Evolutionary conservation across 2,797 vertebrate species (phyloP).

Genomic region (Scomberomorus guttatus): DNA sequence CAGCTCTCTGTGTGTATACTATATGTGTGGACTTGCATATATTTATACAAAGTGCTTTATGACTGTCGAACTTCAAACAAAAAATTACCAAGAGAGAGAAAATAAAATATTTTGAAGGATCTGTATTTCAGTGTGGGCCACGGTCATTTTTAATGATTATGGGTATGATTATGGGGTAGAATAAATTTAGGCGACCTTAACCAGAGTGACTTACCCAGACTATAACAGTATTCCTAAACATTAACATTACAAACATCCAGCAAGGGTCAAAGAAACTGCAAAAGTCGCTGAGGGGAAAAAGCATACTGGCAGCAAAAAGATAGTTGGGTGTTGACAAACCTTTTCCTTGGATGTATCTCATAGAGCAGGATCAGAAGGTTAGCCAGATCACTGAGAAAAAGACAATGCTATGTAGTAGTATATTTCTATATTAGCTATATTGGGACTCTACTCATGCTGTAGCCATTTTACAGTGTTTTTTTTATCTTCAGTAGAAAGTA

Average conservation of each 20-base stretch:
- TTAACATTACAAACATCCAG: constrained; percentile 34
- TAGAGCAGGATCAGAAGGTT: constrained; percentile 9
- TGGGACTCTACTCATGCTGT: background rate
- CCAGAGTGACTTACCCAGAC: constrained; percentile 10
- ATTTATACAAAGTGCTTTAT: constrained; percentile 1
- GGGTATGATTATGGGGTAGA: too few relatives aligned
- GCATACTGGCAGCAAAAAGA: constrained; percentile 7
- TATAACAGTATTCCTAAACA: background rate
- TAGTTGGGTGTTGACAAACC: constrained; percentile 7
- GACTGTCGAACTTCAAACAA: constrained; percentile 3
- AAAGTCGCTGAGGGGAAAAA: constrained; percentile 7
- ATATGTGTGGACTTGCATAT: constrained; percentile 11
- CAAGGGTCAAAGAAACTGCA: constrained; percentile 24
- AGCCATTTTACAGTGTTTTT: background rate
- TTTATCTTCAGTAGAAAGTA: background rate
- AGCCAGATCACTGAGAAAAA: background rate
- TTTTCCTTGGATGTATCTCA: background rate
- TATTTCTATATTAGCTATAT: background rate
- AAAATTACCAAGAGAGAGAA: background rate
- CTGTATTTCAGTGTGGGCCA: constrained; percentile 13
- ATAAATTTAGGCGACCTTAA: constrained; percentile 31
- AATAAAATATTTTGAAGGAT: constrained; percentile 6
- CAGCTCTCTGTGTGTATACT: background rate
- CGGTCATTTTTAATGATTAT: constrained; percentile 29
- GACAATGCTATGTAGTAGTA: background rate